Percentiles rank a stretch among this genome's conserved stretches.
These are phyloP conservation scores for Danio albolineatus DNA, from an alignment of 2,797 vertebrate species.

Conservation along the genomic window DNA sequence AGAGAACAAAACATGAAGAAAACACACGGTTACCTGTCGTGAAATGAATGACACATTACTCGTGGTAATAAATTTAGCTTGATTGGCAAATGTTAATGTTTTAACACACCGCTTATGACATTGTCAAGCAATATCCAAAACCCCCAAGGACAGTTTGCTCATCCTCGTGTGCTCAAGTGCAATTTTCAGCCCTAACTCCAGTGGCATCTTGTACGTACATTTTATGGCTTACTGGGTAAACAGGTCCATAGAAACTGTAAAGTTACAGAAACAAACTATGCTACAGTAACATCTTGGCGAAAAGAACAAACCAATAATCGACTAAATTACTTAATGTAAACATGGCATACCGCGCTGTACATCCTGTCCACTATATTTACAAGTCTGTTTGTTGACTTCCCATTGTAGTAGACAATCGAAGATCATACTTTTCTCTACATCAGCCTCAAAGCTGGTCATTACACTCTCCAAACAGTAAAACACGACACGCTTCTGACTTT, in stretches of 20 bases:
- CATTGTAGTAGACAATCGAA: constrained; percentile 70
- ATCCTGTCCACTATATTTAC: constrained; percentile 90
- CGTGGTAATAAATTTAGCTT: constrained; percentile 56
- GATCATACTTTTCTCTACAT: constrained; percentile 75
- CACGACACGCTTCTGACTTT: constrained; percentile 52
- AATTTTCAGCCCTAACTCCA: constrained; percentile 78
- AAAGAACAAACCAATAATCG: constrained; percentile 70
- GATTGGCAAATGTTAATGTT: constrained; percentile 72
- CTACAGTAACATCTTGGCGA: constrained; percentile 86
- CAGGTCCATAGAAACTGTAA: constrained; percentile 84
- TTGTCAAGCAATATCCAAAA: constrained; percentile 62
- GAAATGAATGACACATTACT: constrained; percentile 57
- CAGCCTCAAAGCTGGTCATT: constrained; percentile 42
- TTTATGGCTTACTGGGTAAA: constrained; percentile 89
- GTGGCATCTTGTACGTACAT: constrained; percentile 79
- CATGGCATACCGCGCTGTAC: constrained; percentile 91
- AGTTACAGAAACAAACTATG: constrained; percentile 79
- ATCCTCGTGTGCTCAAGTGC: constrained; percentile 78
- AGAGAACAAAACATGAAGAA: constrained; percentile 38
- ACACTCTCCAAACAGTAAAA: constrained; percentile 18
- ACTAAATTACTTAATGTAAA: constrained; percentile 94
- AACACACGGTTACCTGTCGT: constrained; percentile 47
- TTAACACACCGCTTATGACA: constrained; percentile 62
- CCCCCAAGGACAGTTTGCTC: constrained; percentile 52
- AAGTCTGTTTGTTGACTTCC: constrained; percentile 76